Conservation (phyloP, 2,797 vertebrate species). For the Paramormyrops hopkinsi region DNA sequence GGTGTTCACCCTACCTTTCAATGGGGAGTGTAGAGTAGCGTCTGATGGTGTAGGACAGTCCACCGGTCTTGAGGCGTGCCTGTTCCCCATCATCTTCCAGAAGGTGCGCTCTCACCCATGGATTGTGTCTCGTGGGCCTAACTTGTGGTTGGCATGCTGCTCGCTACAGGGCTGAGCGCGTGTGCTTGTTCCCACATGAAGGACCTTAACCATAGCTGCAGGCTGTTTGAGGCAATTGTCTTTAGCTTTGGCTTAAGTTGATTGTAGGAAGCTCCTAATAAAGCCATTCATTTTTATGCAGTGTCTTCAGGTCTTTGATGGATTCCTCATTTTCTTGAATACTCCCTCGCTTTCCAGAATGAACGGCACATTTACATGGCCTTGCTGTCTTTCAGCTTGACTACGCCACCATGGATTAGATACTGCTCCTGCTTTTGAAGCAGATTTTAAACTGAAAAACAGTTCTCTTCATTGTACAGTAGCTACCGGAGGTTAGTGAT, state of each 20-base stretch:
- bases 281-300: conserved; percentile 28
- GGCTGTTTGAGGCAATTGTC: neutral
- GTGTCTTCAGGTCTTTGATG: neutral
- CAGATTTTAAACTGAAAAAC: neutral
- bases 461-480: neutral
- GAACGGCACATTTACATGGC: neutral
- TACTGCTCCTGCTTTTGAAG: neutral
- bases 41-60: neutral
- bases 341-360: neutral
- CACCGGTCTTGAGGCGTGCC: neutral
- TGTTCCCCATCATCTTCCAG: neutral
- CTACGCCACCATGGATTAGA: neutral
- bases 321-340: neutral
- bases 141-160: neutral
- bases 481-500: neutral
- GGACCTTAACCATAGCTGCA: conserved; percentile 11
- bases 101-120: neutral
- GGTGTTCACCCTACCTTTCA: neutral
- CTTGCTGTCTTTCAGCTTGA: neutral
- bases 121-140: neutral
- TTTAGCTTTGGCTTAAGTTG: neutral
- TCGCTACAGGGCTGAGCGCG: neutral
- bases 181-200: neutral
- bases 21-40: neutral
- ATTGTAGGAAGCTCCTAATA: conserved; percentile 27